phyloP scores from a whole-genome alignment of 2,888 invertebrate genomes.

The Axea sp. region DNA sequence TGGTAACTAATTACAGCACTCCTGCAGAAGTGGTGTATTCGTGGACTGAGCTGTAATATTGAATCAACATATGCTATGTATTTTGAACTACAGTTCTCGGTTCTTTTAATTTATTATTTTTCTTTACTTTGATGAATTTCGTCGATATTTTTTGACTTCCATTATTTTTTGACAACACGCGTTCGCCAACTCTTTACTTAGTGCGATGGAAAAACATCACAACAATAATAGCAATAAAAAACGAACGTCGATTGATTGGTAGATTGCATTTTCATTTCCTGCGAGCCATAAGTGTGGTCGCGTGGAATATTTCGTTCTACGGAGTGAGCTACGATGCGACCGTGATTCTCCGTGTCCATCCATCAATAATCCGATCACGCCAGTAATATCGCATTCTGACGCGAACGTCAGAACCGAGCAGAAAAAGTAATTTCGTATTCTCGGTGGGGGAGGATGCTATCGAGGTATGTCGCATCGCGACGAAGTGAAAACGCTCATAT shows the following conservation, averaged over 20 bases:
- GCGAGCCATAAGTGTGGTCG: slow-evolving; percentile 54
- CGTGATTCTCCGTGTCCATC: slow-evolving; percentile 60
- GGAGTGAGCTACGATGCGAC: slow-evolving; percentile 51
- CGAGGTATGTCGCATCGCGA: slow-evolving; percentile 65
- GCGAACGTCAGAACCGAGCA: slow-evolving; percentile 59
- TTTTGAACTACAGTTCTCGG: slow-evolving; percentile 1
- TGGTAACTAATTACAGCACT: slow-evolving; percentile 22
- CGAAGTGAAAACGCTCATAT: slow-evolving; percentile 68
- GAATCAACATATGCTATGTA: neutral
- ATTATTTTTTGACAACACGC: slow-evolving; percentile 23
- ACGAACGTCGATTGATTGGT: slow-evolving; percentile 54
- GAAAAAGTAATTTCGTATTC: slow-evolving; percentile 65
- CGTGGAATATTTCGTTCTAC: slow-evolving; percentile 57
- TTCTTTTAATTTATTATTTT: slow-evolving; percentile 1
- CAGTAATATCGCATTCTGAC: slow-evolving; percentile 64
- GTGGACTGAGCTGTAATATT: too few species aligned
- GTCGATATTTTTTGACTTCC: slow-evolving; percentile 33
- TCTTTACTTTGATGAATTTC: slow-evolving; percentile 14
- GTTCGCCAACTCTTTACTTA: slow-evolving; percentile 16
- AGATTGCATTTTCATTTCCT: slow-evolving; percentile 58
- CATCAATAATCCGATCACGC: slow-evolving; percentile 66
- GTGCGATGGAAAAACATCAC: slow-evolving; percentile 16
- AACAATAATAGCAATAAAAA: slow-evolving; percentile 25
- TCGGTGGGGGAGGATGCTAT: slow-evolving; percentile 57
- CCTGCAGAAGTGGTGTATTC: too few species aligned